Evolutionary conservation across 2,888 invertebrate genomes (phyloP), one percentile per base, ranked within the genome.

Genomic region (Biston stratarius): DNA sequence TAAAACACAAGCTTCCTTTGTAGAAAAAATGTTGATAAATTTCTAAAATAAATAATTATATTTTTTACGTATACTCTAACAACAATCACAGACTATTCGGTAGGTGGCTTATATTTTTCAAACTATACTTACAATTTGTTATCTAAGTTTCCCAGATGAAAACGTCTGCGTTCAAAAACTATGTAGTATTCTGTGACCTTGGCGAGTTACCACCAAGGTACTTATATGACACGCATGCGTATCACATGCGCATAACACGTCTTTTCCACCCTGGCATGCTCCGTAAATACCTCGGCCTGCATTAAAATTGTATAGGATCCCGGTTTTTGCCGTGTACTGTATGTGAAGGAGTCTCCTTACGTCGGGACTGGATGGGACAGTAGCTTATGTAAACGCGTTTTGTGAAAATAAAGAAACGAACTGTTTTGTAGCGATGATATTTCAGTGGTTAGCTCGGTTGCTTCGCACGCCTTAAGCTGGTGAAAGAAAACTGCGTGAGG

Each of bases 221-320:
- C 80, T 78, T 72, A 80, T 65, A 87, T 88, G 84, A 82, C 84
- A 84, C 67, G 67, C 67, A 90, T 91, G 86, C 90, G 81, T 74
- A 65, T 76, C 89, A 84, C 87, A 85, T 78, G 74, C 76, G 48
- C 76, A 76, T 83, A 78, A 84, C 87, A 85, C 84, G 77, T 83
- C 81, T 85, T 89, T 87, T 85, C 81, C 76, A 79, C 51, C 47
- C 53, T 66, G 88, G 89, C 88, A 88, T 90, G 87, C 69, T 85
- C 90, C 89, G 90, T 87, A 90, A 90, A 92, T 92, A 85, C 92
- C 86, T 73, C 77, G 70, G 84, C 81, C 82, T 84, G 88, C 92
- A 92, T 92, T 92, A 92, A 92, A 91, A 91, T 92, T 91, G 91
- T 90, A 90, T 88, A 85, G 86, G 84, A 84, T 84, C 84, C 77